Percentiles rank a stretch among this genome's conserved stretches.
Conservation (phyloP, 2,113 vertebrate genomes). For the Hipposideros armiger region DNA sequence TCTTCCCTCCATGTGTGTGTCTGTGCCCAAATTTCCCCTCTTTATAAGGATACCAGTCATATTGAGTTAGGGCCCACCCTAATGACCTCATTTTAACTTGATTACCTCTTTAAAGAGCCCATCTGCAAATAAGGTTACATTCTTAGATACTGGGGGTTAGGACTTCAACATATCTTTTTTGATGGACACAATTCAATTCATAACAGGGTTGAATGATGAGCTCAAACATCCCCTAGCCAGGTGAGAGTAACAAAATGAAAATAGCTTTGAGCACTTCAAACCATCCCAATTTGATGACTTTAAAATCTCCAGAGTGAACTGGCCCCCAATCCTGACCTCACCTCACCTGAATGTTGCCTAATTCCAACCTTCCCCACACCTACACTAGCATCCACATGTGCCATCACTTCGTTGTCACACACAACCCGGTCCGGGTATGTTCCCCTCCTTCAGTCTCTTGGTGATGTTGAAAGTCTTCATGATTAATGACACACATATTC, state of each 20-base stretch:
- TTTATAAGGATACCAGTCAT: background rate
- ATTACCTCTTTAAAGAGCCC: background rate
- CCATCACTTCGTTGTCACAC: background rate
- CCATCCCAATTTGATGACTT: background rate
- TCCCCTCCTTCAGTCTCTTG: background rate
- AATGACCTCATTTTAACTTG: background rate
- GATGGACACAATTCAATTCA: background rate
- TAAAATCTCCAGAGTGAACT: background rate
- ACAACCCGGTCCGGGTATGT: background rate
- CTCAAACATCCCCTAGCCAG: background rate
- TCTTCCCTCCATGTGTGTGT: background rate
- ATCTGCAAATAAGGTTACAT: background rate
- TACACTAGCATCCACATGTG: rapidly evolving
- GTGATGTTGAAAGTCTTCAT: background rate
- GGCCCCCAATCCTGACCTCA: background rate
- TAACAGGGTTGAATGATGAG: background rate
- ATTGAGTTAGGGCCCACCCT: background rate
- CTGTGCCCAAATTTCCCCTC: background rate
- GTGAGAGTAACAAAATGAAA: background rate
- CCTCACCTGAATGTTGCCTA: background rate
- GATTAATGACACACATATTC: too few relatives aligned
- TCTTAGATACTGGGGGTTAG: background rate
- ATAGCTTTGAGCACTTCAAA: background rate
- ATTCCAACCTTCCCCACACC: background rate
- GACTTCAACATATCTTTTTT: background rate